phyloP scores from a whole-genome alignment of 2,113 vertebrate species.

The Bujurquina vittata region DNA sequence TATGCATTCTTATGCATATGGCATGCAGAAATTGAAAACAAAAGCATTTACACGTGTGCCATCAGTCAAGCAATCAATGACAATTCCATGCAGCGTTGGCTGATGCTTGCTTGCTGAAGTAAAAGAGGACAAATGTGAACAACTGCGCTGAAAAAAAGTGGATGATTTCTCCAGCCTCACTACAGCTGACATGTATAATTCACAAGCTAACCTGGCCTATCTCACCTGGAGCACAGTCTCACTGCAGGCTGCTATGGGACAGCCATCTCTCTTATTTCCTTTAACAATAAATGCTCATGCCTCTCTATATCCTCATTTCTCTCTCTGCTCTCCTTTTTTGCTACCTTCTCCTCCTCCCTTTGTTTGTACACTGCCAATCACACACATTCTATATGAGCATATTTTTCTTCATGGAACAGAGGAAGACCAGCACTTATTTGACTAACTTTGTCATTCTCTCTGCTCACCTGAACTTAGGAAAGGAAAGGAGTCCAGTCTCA shows the following conservation, averaged over 20 bases:
- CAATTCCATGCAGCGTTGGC: neutral
- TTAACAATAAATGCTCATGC: constrained; percentile 74
- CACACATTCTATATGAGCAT: neutral
- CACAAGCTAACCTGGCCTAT: constrained; percentile 55
- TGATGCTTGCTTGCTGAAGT: neutral
- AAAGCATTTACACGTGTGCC: neutral
- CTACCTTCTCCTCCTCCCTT: constrained; percentile 29
- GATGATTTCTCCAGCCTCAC: constrained; percentile 36
- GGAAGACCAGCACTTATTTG: neutral
- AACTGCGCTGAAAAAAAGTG: constrained; percentile 2
- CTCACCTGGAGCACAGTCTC: constrained; percentile 61
- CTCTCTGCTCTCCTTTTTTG: constrained; percentile 28
- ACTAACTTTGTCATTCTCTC: constrained; percentile 4
- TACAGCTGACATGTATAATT: constrained; percentile 60
- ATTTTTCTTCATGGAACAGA: neutral
- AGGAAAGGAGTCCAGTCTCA: constrained; percentile 87
- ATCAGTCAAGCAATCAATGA: neutral
- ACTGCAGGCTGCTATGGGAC: constrained; percentile 57
- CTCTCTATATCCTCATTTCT: constrained; percentile 59
- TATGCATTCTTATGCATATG: constrained; percentile 67
- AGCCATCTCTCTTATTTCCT: constrained; percentile 70
- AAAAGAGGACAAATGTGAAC: constrained; percentile 15
- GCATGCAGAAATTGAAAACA: constrained; percentile 14
- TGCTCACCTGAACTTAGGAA: constrained; percentile 87
- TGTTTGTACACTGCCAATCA: constrained; percentile 20